Base-by-base conservation (phyloP, 2,113 vertebrate genomes). In the Caloenas nicobarica region DNA sequence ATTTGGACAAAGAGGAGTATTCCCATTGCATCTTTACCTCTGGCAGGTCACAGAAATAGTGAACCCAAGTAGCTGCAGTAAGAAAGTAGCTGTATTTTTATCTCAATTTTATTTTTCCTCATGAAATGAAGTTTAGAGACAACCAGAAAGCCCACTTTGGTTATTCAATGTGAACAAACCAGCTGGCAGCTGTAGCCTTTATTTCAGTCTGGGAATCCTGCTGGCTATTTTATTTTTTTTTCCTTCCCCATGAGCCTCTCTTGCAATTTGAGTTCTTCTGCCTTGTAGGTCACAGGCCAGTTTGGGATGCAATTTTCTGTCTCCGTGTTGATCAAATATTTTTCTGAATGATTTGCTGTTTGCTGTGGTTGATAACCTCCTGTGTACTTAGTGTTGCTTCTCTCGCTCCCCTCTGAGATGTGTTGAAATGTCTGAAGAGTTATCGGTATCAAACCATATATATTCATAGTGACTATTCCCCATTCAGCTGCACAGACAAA, bases 231-330 rank as follows among this genome's bases (percentile, higher is more conserved):
- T 42, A 26, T 34, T 48, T 50, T 73, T 51, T 51, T 10, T 11
- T 15, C 9, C 13, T 83, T 71, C 76, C 64, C 48, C 15, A 11
- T 28, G 29, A 95, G 29, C 57, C 48, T 34, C 16, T 87, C 78
- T 85, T 69, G 81, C 85, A 86, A 81, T 88, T 69, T 85, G 81
- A 91, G 58, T 94, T 92, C 10, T 73, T 86, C 79, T 88, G 82
- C 72, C 68, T 51, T 78, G 16, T 54, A 61, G 81, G 84, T 97
- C 93, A 93, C 62, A 89, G 62, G 34, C 10, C 19, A 33, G 83
- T 81, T 68, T 84, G 62, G 71, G 46, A 13, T 58, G 68, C 11
- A 48, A 7, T 82, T 79, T 93, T 93, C 80, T 81, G 31, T 64
- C 60, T 81, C 33, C 60, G 4, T 62, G 42, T 78, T 93, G 72